phyloP scores from a whole-genome alignment of 2,113 vertebrate species.

The Malurus elegans region DNA sequence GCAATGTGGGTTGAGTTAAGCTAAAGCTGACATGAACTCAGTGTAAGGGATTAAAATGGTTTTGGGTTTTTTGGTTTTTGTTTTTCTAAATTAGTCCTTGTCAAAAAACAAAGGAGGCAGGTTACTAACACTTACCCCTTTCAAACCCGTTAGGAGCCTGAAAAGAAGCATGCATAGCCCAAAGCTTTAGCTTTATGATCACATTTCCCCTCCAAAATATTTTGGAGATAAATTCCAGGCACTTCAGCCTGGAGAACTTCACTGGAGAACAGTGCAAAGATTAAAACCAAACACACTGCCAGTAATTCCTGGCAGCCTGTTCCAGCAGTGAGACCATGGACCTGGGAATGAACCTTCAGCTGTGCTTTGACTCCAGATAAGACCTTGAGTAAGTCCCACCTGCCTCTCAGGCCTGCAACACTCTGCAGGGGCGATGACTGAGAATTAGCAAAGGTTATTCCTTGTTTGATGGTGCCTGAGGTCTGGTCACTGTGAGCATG shows the following conservation, averaged over 20 bases:
- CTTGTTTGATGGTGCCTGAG: background rate
- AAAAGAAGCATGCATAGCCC: background rate
- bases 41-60: background rate
- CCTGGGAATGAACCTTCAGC: background rate
- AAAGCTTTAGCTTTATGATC: conserved; percentile 38
- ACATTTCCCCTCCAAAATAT: conserved; percentile 55
- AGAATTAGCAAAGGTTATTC: background rate
- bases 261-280: conserved; percentile 73
- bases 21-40: background rate
- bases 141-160: background rate
- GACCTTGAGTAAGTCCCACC: background rate
- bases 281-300: background rate
- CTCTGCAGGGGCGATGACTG: background rate
- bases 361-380: background rate
- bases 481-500: background rate
- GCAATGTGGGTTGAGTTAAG: conserved; percentile 23
- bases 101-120: conserved; percentile 35
- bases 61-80: background rate
- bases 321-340: background rate
- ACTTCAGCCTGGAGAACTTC: conserved; percentile 71
- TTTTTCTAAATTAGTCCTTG: conserved; percentile 9
- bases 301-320: background rate
- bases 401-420: background rate
- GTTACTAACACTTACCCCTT: conserved; percentile 8
- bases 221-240: conserved; percentile 78